Evolutionary conservation across 2,797 vertebrate species (phyloP).

Genomic region (Cheirogaleus major): DNA sequence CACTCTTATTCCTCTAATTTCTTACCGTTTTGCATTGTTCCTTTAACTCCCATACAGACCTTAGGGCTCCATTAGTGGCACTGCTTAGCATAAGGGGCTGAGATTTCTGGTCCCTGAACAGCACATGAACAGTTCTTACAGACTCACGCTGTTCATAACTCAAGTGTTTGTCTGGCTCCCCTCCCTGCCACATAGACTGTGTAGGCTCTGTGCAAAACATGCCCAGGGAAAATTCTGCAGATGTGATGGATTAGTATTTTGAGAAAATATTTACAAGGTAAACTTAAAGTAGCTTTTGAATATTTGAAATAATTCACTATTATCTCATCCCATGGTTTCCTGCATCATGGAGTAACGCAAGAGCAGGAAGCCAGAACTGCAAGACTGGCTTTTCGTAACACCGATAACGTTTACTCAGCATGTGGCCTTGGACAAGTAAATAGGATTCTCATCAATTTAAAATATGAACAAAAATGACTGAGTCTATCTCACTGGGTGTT

Average conservation of each 20-base stretch:
- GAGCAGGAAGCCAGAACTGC: neutral
- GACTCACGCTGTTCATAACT: neutral
- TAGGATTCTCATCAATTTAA: neutral
- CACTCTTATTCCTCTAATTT: neutral
- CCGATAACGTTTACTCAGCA: neutral
- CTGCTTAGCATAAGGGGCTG: neutral
- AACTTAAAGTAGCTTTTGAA: conserved; percentile 6
- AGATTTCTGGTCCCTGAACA: neutral
- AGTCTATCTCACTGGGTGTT: neutral
- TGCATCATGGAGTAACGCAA: neutral
- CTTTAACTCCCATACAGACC: neutral
- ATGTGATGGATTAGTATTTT: neutral
- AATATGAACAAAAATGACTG: neutral
- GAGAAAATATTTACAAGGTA: neutral
- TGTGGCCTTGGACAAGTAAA: neutral
- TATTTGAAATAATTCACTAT: neutral
- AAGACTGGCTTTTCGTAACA: neutral
- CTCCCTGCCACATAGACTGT: neutral
- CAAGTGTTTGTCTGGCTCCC: neutral
- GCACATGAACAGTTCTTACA: neutral
- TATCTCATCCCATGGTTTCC: neutral
- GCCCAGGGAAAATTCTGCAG: neutral
- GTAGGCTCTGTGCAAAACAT: neutral
- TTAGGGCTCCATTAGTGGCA: no score
- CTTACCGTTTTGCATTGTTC: neutral